Evolutionary conservation across 2,797 vertebrate species (phyloP), one percentile per base, ranked within the genome.

Genomic region (Myioborus melanocephalus): DNA sequence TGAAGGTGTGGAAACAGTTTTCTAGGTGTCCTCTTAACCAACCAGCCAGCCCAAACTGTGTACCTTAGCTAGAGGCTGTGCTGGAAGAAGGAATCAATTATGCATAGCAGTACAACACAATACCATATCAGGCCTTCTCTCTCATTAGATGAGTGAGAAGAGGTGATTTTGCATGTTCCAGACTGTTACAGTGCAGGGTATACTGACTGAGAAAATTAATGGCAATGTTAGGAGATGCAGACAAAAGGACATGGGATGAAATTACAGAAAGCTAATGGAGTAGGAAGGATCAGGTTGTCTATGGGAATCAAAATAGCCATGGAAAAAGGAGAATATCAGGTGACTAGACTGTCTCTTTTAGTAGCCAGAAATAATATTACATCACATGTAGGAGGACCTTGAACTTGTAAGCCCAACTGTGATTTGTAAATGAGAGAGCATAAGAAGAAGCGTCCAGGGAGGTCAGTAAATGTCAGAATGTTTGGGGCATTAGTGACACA

Each of bases 261-360:
- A 93, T 94, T 95, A 87, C 78, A 90, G 64, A 68, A 87, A 73
- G 71, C 50, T 93, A 87, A 61, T 68, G 35, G 52, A 89, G 60
- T 52, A 50, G 1, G 49, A 82, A 56, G 46, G 78, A 87, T 93
- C 75, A 41, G 12, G 46, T 94, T 94, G 17, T 71, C 52, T 61
- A 2, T 7, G 1, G 19, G 53, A 90, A 64, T 88, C 56, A 55
- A 60, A 87, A 92, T 52, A 69, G 44, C 28, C 52, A 37, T 72
- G 50, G 66, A 84, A 76, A 89, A 35, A 21, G 24, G 6, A 61
- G 28, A n/a, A 3, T 93, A 93, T 91, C 68, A 21, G 34, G 46
- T 90, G 37, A 80, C 83, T 56, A 89, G 56, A 37, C 41, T 53
- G 56, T 8, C 17, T 83, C 6, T 72, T 90, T 30, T 12, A 35